Base-by-base conservation (phyloP, 2,888 invertebrate species). In the Campoplex nolae region DNA sequence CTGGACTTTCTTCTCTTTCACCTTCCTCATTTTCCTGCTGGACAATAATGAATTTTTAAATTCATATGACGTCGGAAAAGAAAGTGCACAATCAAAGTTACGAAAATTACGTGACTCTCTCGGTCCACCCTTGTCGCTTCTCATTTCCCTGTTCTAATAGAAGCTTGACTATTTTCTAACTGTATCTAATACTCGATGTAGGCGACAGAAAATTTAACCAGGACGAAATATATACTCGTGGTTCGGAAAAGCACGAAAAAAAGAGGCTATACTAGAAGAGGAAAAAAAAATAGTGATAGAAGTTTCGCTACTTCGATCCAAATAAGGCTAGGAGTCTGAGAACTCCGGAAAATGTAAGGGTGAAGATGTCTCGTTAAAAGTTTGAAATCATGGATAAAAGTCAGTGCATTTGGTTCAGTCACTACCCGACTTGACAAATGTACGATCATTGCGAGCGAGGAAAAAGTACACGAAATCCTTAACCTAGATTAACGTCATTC, bases 361-460 rank as follows among this genome's bases (percentile, higher is more conserved):
- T 38, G 54, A 62, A 67, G 79, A 67, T 54, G 73, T 70, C 85
- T 88, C 86, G 87, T 89, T 89, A 89, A 89, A 89, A 89, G 88
- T 89, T 89, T 83, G 48, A 74, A 78, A 74, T 87, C 78, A 81
- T 80, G 76, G 58, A 83, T 84, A 85, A 84, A 86, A 85, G 81
- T 85, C 75, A 75, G 48, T 51, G 32, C 62, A 51, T 45, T 85
- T 38, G 45, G 28, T 51, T 18, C 51, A 7, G 35, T 9, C 23
- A 18, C 51, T 18, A 48, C 18, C 7, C 18, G 48, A 48, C 16
- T 48, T 51, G 48, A 51, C 71, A 28, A 48, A 51, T 42, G 70
- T 1, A 16, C 70, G 48, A 71, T 18, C 51, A 71, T n/a, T n/a
- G 23, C 18, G 32, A 71, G 28, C 23, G 28, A 48, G 2, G 13